Percentiles rank a stretch among this genome's conserved stretches.
phyloP scores from a whole-genome alignment of 2,797 vertebrate species.

The Chelon auratus region DNA sequence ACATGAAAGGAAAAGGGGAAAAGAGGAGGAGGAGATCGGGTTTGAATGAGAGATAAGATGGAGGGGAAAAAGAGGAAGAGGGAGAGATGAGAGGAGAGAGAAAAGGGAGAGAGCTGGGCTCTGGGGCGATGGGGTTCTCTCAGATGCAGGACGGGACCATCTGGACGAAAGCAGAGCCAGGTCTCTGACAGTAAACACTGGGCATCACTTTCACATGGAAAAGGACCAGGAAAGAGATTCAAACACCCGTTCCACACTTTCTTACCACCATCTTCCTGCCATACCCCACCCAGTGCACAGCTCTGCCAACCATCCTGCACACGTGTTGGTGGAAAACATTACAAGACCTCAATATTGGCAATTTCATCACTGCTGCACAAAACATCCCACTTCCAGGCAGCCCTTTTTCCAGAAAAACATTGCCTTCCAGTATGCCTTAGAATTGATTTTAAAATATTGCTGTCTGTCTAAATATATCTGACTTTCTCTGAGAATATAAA shows the following conservation, averaged over 20 bases:
- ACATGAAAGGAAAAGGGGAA: conserved; percentile 62
- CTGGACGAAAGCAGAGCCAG: conserved; percentile 79
- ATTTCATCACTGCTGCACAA: conserved; percentile 27
- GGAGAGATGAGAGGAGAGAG: conserved; percentile 56
- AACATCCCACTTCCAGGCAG: conserved; percentile 32
- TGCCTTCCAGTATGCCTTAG: conserved; percentile 5
- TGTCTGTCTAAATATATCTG: conserved; percentile 12
- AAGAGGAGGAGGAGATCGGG: conserved; percentile 51
- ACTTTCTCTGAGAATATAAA: conserved; percentile 15
- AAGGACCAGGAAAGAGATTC: conserved; percentile 59
- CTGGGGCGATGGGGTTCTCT: conserved; percentile 65
- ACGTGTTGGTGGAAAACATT: conserved; percentile 39
- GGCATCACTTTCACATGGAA: conserved; percentile 71
- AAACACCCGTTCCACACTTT: conserved; percentile 59
- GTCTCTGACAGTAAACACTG: conserved; percentile 77
- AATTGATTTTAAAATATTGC: conserved; percentile 29
- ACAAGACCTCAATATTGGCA: conserved; percentile 42
- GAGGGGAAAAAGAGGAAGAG: conserved; percentile 53
- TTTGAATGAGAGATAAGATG: conserved; percentile 66
- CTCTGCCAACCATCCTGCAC: conserved; percentile 30
- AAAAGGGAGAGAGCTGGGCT: conserved; percentile 56
- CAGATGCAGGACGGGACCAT: conserved; percentile 79
- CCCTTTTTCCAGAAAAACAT: neutral
- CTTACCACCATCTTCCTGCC: conserved; percentile 31
- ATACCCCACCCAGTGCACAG: conserved; percentile 10